Base-by-base conservation (phyloP, 2,113 vertebrate genomes). In the Melanerpes aurifrons region DNA sequence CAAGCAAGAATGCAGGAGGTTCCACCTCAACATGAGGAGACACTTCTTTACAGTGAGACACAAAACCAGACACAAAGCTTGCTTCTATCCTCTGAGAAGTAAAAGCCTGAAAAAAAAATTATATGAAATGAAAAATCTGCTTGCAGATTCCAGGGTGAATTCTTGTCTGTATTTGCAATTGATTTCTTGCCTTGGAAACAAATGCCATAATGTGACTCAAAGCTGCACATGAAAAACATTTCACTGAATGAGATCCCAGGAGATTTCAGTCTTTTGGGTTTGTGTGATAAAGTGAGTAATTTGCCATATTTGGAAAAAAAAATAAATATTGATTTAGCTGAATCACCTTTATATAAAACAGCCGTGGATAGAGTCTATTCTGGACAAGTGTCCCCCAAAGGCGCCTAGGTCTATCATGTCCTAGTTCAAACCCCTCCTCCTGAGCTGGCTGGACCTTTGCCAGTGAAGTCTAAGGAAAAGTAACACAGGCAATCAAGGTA, bases 151-250 rank as follows among this genome's bases (percentile, higher is more conserved):
- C 40, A 57, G 56, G 9, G 3, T 45, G 66, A 63, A 13, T 90
- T 93, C 40, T 80, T 70, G 15, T 75, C 22, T 83, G 45, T 83
- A n/a, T 77, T 81, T 67, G 22, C 18, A 59, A 76, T 92, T 22
- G 75, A 56, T 88, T 83, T 90, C 64, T 88, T 90, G 57, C 40
- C 72, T 81, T 81, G 47, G 48, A 88, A 95, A 87, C 21, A 73
- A 89, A 89, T 79, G 28, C 64, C 35, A 47, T 59, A 74, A 64
- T 71, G 76, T 90, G 93, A 70, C 56, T 86, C 57, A 80, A 63
- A 88, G 26, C 32, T 61, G 18, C 0, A 2, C 31, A 16, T 81
- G 29, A 77, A 50, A 54, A 86, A 64, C 1, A 2, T 50, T 66
- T 90, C 50, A 19, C 73, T 86, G 69, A 92, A 66, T 54, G 75